phyloP scores from a whole-genome alignment of 2,888 invertebrate species.

The Dyspetes luteomarginatus region DNA sequence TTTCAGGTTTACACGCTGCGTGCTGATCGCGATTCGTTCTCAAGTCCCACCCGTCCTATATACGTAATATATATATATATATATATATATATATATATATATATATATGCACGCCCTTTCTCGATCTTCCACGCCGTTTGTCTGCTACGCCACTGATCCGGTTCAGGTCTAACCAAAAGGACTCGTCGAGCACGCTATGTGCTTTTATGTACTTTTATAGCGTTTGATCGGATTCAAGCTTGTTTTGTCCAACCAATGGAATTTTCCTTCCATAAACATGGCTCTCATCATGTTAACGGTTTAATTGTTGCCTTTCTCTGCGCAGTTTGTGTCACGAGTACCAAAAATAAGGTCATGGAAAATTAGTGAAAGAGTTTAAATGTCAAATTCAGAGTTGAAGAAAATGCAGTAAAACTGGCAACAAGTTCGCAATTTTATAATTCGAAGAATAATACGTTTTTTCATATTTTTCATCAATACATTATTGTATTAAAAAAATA shows the following conservation, averaged over 20 bases:
- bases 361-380: background rate
- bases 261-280: background rate
- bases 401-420: too few relatives aligned
- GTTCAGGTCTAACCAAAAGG: constrained; percentile 36
- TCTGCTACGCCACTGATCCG: constrained; percentile 45
- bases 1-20: constrained; percentile 66
- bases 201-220: constrained; percentile 33
- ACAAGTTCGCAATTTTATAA: too few relatives aligned
- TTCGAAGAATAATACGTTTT: background rate
- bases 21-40: constrained; percentile 67
- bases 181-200: constrained; percentile 24
- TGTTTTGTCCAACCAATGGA: constrained; percentile 10
- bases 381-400: too few relatives aligned
- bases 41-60: constrained; percentile 47
- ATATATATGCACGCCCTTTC: constrained; percentile 55
- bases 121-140: constrained; percentile 57
- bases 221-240: constrained; percentile 13
- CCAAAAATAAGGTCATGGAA: background rate
- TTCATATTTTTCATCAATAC: background rate
- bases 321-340: background rate
- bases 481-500: too few relatives aligned
- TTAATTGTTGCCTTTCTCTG: background rate
- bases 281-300: background rate
- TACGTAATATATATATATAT: constrained; percentile 34
- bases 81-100: constrained; percentile 1